A percentile compares a stretch with the other conserved stretches of the same genome.
These are phyloP conservation scores for Leptogaster cylindrica DNA, from an alignment of 2,888 invertebrate genomes.

Conservation along the genomic window DNA sequence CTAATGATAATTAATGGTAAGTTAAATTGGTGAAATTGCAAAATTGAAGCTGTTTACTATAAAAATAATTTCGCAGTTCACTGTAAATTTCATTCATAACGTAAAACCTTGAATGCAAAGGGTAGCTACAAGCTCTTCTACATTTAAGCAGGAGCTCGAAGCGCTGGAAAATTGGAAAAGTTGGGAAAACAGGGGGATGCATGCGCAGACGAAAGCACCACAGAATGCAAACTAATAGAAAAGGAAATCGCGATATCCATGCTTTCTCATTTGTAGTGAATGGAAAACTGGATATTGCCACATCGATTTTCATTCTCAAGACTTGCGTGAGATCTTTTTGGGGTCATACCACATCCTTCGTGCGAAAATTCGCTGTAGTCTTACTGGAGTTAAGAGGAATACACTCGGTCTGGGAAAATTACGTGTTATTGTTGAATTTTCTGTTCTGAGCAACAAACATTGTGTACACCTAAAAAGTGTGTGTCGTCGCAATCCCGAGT, in stretches of 20 bases:
- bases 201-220: not conserved
- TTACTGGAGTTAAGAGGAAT: not conserved
- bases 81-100: constrained; percentile 23
- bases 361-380: constrained; percentile 1
- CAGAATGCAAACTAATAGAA: constrained; percentile 22
- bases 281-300: constrained; percentile 35
- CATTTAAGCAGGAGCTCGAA: constrained; percentile 4
- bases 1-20: no score
- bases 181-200: constrained; percentile 6
- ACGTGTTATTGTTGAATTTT: not conserved
- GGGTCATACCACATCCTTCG: constrained; percentile 7
- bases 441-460: constrained; percentile 3
- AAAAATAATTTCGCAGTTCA: no score
- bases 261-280: constrained; percentile 35
- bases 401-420: constrained; percentile 9
- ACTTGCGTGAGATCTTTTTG: constrained; percentile 32
- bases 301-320: constrained; percentile 32
- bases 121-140: not conserved
- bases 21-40: no score
- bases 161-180: constrained; percentile 13
- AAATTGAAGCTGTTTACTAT: no score
- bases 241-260: constrained; percentile 12
- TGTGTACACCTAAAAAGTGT: constrained; percentile 1
- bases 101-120: constrained; percentile 25
- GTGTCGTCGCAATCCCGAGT: constrained; percentile 1